Conservation (phyloP, 1,140 invertebrate species). For the Microplitis demolitor region DNA sequence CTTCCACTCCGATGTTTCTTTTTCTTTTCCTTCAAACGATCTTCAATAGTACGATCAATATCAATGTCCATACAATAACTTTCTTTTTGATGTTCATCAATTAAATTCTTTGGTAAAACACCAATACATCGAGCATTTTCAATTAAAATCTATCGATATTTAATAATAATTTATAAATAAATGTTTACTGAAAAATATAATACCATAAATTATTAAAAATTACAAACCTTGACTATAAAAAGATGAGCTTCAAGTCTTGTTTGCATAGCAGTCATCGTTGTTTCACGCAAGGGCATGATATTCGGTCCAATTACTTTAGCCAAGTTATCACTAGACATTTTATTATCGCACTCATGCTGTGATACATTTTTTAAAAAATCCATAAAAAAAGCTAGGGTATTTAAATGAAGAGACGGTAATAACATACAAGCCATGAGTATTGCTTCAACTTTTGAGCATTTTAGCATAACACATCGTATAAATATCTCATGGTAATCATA, state of each 20-base stretch:
- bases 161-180: constrained; percentile 2
- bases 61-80: constrained; percentile 60
- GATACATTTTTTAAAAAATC: constrained; percentile 69
- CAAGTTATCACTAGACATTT: constrained; percentile 81
- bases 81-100: constrained; percentile 61
- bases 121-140: constrained; percentile 77
- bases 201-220: constrained; percentile 1
- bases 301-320: constrained; percentile 82
- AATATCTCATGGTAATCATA: constrained; percentile 75
- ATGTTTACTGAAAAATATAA: background rate
- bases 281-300: constrained; percentile 75
- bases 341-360: constrained; percentile 70
- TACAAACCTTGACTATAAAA: constrained; percentile 65
- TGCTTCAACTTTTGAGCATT: constrained; percentile 58
- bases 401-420: constrained; percentile 68
- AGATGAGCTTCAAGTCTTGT: constrained; percentile 69
- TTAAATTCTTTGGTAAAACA: constrained; percentile 67
- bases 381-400: constrained; percentile 73
- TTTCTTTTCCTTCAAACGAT: constrained; percentile 63
- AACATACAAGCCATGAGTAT: constrained; percentile 69
- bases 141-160: constrained; percentile 72
- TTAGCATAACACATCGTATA: constrained; percentile 68
- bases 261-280: constrained; percentile 64
- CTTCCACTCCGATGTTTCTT: constrained; percentile 82
- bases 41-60: constrained; percentile 50